These are phyloP conservation scores for Cryptotis parvus DNA, from an alignment of 2,113 vertebrate species.

Conservation along the genomic window DNA sequence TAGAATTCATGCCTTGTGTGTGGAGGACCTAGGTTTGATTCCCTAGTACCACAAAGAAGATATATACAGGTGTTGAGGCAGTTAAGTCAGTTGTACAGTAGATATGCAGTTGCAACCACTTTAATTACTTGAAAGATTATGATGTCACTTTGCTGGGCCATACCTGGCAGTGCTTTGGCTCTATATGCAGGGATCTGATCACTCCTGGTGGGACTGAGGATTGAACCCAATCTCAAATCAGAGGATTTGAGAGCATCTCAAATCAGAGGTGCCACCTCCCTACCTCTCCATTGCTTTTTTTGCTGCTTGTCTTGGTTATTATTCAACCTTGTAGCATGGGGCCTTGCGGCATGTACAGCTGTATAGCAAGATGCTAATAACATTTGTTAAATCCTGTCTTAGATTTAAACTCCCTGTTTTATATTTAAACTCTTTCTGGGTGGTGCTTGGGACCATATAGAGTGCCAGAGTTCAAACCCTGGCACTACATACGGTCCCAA, in stretches of 20 bases:
- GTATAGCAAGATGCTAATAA: background rate
- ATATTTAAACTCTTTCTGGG: background rate
- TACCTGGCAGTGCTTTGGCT: too few relatives aligned
- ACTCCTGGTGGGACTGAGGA: too few relatives aligned
- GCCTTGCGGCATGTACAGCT: background rate
- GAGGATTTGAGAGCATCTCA: too few relatives aligned
- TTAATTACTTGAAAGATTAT: background rate
- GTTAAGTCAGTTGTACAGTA: constrained; percentile 6
- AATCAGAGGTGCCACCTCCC: too few relatives aligned
- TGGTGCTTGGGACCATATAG: too few relatives aligned
- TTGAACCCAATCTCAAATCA: too few relatives aligned
- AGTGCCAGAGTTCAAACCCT: too few relatives aligned
- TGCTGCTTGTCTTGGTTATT: background rate
- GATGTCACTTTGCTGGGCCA: background rate
- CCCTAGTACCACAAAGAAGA: too few relatives aligned
- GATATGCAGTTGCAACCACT: background rate
- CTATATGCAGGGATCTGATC: too few relatives aligned
- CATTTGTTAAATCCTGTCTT: constrained; percentile 14
- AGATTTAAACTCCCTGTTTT: background rate
- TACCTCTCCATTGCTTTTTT: background rate
- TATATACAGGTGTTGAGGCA: background rate
- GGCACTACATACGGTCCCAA: too few relatives aligned
- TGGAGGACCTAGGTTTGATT: background rate
- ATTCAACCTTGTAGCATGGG: background rate
- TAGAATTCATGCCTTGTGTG: too few relatives aligned